Conservation (phyloP, 2,113 vertebrate species). For the Nibea albiflora region DNA sequence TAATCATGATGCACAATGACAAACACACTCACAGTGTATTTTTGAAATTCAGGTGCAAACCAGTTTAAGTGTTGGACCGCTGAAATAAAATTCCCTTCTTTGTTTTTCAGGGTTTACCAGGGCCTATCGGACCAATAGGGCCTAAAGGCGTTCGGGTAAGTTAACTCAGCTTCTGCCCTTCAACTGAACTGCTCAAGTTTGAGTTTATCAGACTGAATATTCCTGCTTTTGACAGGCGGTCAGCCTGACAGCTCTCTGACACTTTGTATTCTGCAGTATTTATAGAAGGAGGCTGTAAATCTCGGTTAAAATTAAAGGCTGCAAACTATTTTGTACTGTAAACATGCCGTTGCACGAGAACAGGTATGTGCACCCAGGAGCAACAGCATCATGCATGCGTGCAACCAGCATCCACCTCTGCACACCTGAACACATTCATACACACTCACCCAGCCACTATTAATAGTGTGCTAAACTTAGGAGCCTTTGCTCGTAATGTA, state of each 20-base stretch:
- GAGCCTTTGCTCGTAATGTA: conserved; percentile 43
- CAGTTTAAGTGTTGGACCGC: background rate
- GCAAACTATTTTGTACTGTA: conserved; percentile 7
- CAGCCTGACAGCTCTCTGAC: conserved; percentile 14
- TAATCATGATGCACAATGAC: background rate
- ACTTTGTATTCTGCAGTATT: conserved; percentile 12
- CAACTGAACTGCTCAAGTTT: conserved; percentile 8
- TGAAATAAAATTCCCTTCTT: conserved; percentile 69
- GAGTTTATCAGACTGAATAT: conserved; percentile 26
- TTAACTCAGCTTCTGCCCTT: conserved; percentile 34
- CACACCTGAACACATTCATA: conserved; percentile 51
- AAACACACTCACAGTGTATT: conserved; percentile 24
- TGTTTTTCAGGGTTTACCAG: conserved; percentile 95
- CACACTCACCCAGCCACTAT: conserved; percentile 31
- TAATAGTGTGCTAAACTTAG: conserved; percentile 52
- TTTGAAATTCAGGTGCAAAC: background rate
- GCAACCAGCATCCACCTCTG: conserved; percentile 27
- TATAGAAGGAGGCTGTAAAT: conserved; percentile 5
- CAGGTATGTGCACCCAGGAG: conserved; percentile 26
- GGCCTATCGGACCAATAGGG: conserved; percentile 93
- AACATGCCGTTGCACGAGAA: conserved; percentile 31
- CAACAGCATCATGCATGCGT: conserved; percentile 22
- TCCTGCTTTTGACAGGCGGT: conserved; percentile 21
- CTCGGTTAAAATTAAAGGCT: conserved; percentile 16
- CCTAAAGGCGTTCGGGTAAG: conserved; percentile 97